phyloP scores from a whole-genome alignment of 2,113 vertebrate genomes.

The Athene noctua region DNA sequence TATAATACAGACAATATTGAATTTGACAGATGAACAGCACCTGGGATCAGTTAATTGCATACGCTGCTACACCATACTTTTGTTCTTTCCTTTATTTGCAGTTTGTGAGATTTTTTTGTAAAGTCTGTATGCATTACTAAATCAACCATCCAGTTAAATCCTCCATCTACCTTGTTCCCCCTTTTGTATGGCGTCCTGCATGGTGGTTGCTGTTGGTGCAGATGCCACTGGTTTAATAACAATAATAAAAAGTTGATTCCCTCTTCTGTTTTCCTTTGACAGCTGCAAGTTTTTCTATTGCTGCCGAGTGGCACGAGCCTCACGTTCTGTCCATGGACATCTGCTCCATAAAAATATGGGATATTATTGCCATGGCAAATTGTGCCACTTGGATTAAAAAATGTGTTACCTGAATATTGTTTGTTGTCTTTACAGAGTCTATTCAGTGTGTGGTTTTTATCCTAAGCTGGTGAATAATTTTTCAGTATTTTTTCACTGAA shows the following conservation, averaged over 20 bases:
- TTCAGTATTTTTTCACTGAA: background rate
- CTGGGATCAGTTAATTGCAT: background rate
- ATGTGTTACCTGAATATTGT: background rate
- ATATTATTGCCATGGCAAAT: background rate
- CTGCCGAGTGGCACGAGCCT: background rate
- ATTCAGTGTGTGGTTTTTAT: background rate
- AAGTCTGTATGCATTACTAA: background rate
- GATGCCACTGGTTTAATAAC: background rate
- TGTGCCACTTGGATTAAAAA: conserved; percentile 11
- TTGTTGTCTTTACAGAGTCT: background rate
- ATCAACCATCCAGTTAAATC: background rate
- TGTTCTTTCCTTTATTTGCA: background rate
- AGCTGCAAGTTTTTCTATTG: conserved; percentile 40
- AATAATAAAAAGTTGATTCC: conserved; percentile 36
- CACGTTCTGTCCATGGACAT: background rate
- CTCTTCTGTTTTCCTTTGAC: conserved; percentile 53
- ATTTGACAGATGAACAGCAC: background rate
- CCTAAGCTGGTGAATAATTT: background rate
- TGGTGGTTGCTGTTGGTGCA: background rate
- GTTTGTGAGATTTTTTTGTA: background rate
- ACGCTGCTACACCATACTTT: background rate
- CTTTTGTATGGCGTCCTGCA: background rate
- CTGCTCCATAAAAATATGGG: conserved; percentile 39
- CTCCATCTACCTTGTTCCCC: background rate
- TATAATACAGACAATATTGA: background rate